Evolutionary conservation across 1,140 invertebrate genomes (phyloP).

Genomic region (Philotrypesis tridentata): DNA sequence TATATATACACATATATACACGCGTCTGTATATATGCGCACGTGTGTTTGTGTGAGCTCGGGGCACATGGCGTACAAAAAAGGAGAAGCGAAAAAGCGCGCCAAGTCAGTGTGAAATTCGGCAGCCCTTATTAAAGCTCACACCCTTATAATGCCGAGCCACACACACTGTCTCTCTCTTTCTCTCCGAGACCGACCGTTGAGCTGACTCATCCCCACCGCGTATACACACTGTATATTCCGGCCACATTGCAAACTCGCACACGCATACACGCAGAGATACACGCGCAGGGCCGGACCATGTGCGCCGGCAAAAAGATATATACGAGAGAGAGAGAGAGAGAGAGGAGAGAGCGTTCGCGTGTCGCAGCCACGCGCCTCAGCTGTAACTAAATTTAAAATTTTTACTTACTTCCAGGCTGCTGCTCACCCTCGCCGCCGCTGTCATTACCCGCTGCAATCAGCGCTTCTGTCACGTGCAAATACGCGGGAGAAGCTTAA

Average conservation of each 20-base stretch:
- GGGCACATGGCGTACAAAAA: conserved; percentile 11
- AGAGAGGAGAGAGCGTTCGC: neutral
- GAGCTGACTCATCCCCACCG: conserved; percentile 70
- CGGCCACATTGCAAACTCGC: conserved; percentile 63
- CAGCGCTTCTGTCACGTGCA: conserved; percentile 55
- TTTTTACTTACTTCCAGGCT: conserved; percentile 75
- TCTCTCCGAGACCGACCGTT: conserved; percentile 51
- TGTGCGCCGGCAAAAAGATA: conserved; percentile 47
- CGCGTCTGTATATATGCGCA: too few relatives aligned
- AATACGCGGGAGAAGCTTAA: neutral
- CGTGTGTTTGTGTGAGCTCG: neutral
- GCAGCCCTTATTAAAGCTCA: conserved; percentile 72
- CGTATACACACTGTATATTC: conserved; percentile 59
- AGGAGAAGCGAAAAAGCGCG: conserved; percentile 38
- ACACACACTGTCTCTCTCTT: conserved; percentile 51
- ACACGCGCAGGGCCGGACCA: neutral
- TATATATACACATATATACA: too few relatives aligned
- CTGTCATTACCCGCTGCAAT: conserved; percentile 74
- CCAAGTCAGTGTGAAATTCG: conserved; percentile 73
- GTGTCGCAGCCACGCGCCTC: conserved; percentile 64
- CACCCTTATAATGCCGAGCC: conserved; percentile 56
- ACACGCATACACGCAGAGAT: neutral
- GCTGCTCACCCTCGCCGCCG: conserved; percentile 70
- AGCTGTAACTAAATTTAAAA: conserved; percentile 75
- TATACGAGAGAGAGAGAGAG: neutral